Conservation (phyloP, 2,113 vertebrate genomes). For the Corythoichthys haematopterus region DNA sequence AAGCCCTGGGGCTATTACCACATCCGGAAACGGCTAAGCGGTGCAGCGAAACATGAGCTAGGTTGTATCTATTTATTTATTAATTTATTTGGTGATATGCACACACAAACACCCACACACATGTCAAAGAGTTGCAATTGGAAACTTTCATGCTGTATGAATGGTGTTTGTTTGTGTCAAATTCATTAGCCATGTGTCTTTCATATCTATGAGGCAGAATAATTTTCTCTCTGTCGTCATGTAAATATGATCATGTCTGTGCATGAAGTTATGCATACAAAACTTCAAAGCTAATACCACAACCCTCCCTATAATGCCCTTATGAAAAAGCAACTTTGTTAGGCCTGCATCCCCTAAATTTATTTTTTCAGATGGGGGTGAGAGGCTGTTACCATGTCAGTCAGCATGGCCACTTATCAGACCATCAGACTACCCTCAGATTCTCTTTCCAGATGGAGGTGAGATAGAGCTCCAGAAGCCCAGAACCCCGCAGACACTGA, state of each 20-base stretch:
- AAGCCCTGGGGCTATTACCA: slow-evolving; percentile 15
- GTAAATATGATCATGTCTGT: slow-evolving; percentile 11
- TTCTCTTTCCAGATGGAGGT: slow-evolving; percentile 78
- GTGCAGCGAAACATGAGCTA: not conserved
- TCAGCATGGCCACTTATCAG: slow-evolving; percentile 68
- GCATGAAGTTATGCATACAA: slow-evolving; percentile 11
- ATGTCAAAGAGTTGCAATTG: not conserved
- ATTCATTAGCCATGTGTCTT: slow-evolving; percentile 9
- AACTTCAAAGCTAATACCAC: slow-evolving; percentile 42
- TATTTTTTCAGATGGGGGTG: slow-evolving; percentile 51
- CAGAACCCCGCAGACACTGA: slow-evolving; percentile 68
- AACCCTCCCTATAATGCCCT: slow-evolving; percentile 34
- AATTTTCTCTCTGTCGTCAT: slow-evolving; percentile 17
- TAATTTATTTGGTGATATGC: not conserved
- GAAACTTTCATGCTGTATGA: not conserved
- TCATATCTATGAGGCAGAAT: not conserved
- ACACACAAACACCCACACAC: not conserved
- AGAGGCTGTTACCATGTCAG: slow-evolving; percentile 63
- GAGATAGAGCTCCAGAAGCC: slow-evolving; percentile 69
- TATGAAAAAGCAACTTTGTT: slow-evolving; percentile 37
- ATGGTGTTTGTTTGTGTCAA: slow-evolving; percentile 12
- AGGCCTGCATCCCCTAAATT: slow-evolving; percentile 36
- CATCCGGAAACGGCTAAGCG: slow-evolving; percentile 20
- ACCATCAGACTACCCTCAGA: slow-evolving; percentile 71
- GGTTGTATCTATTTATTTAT: not conserved